These are phyloP conservation scores for Agapetus fuscipes DNA, from an alignment of 2,888 invertebrate genomes.

Conservation along the genomic window DNA sequence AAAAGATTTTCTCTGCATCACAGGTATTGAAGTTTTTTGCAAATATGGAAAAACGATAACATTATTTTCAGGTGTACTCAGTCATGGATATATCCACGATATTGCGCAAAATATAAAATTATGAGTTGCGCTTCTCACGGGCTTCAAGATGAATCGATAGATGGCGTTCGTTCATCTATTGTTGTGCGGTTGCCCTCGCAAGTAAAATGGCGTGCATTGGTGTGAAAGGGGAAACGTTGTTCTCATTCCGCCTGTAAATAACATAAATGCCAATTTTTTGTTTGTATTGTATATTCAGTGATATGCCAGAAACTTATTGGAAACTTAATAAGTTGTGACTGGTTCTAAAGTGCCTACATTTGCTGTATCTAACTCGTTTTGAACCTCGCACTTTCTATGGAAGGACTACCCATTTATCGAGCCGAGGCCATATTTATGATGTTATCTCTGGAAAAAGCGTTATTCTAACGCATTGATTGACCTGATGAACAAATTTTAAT, in stretches of 20 bases:
- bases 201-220: conserved; percentile 59
- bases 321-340: conserved; percentile 8
- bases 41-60: too few relatives aligned
- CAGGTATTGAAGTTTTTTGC: too few relatives aligned
- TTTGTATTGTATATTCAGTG: conserved; percentile 5
- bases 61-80: too few relatives aligned
- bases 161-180: conserved; percentile 55
- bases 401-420: conserved; percentile 19
- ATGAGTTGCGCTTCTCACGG: conserved; percentile 9
- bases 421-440: conserved; percentile 56
- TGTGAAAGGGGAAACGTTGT: conserved; percentile 53
- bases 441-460: conserved; percentile 49
- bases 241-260: conserved; percentile 27
- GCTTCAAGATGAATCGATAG: conserved; percentile 34
- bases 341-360: conserved; percentile 13
- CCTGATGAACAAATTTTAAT: conserved; percentile 3
- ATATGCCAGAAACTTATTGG: conserved; percentile 5
- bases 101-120: too few relatives aligned
- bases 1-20: too few relatives aligned
- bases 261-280: conserved; percentile 15
- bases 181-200: conserved; percentile 48
- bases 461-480: conserved; percentile 24
- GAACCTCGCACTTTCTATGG: conserved; percentile 13
- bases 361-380: conserved; percentile 12
- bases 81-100: too few relatives aligned